Base-by-base conservation (phyloP, 1,140 invertebrate species). In the Chironomus striatipennis region DNA sequence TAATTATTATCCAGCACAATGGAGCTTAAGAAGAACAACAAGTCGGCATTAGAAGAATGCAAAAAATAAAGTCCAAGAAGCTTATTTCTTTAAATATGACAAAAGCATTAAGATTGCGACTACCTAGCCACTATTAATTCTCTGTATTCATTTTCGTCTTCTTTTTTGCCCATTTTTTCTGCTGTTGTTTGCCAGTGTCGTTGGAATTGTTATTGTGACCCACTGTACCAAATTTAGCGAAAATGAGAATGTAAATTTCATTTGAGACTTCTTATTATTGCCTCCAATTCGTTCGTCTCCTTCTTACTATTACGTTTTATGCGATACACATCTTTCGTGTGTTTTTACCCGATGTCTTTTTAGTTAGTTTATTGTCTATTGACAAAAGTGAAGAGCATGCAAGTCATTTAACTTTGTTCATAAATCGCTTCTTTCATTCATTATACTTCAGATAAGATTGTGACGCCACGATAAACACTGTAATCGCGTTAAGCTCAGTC, bases 141-240 rank as follows among this genome's bases (percentile, higher is more conserved):
- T 70, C 20, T 17, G 24, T 34, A 34, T 34, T 34, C 24, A 34
- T 34, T 34, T 70, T 70, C 9, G 65, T 34, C 17, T 70, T 70
- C 20, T 18, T 70, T 9, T 20, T 70, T 21, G 18, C 18, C 20
- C 24, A 57, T 15, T 70, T 18, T 70, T 70, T 18, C 6, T 20
- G 17, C 17, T 70, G 17, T 34, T 34, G 24, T 34, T 70, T 10
- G 65, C 10, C 17, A 18, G 9, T 18, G 65, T 70, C 65, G 17
- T 20, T 21, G 6, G 18, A 21, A 70, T n/a, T 70, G 65, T 70
- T 70, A 20, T 70, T 70, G 65, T 70, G 65, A 70, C 65, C 65
- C 65, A 70, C 65, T 70, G 65, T 70, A 70, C 65, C 65, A 70
- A 70, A 70, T 70, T 70, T 70, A 70, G 65, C 47, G 47, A 57